Percentiles rank a stretch among this genome's conserved stretches.
Conservation (phyloP, 2,888 invertebrate species). For the Chrysopilus asiliformis region DNA sequence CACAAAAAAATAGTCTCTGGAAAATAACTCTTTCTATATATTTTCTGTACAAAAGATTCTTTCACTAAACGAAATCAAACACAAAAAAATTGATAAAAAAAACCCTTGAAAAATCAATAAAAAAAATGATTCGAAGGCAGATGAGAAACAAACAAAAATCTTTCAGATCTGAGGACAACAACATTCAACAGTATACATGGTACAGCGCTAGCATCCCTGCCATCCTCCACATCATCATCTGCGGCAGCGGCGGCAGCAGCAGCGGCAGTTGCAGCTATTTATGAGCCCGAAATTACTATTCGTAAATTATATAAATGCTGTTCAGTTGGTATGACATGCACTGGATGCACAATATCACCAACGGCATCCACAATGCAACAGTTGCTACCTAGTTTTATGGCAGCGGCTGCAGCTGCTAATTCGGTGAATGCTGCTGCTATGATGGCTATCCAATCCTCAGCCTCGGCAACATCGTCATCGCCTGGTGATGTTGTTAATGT, state of each 20-base stretch:
- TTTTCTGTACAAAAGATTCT: too few relatives aligned
- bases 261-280: slow-evolving; percentile 15
- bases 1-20: too few relatives aligned
- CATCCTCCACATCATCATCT: slow-evolving; percentile 5
- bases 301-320: slow-evolving; percentile 34
- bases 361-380: slow-evolving; percentile 10
- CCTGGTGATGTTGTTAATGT: slow-evolving; percentile 1
- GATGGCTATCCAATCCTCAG: slow-evolving; percentile 11
- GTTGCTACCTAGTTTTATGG: slow-evolving; percentile 7
- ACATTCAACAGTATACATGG: not conserved
- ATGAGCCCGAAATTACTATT: slow-evolving; percentile 34
- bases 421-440: slow-evolving; percentile 23
- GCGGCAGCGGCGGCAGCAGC: not conserved
- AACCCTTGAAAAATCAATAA: slow-evolving; percentile 2
- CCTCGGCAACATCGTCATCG: slow-evolving; percentile 2
- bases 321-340: slow-evolving; percentile 12
- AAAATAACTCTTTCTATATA: too few relatives aligned
- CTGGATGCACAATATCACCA: slow-evolving; percentile 9
- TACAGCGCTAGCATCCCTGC: not conserved
- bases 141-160: slow-evolving; percentile 28
- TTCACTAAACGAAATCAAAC: too few relatives aligned
- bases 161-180: slow-evolving; percentile 37
- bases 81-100: too few relatives aligned
- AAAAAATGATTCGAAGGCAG: slow-evolving; percentile 8
- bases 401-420: slow-evolving; percentile 4